Evolutionary conservation across 2,797 vertebrate species (phyloP).

Genomic region (Arremon aurantiirostris): DNA sequence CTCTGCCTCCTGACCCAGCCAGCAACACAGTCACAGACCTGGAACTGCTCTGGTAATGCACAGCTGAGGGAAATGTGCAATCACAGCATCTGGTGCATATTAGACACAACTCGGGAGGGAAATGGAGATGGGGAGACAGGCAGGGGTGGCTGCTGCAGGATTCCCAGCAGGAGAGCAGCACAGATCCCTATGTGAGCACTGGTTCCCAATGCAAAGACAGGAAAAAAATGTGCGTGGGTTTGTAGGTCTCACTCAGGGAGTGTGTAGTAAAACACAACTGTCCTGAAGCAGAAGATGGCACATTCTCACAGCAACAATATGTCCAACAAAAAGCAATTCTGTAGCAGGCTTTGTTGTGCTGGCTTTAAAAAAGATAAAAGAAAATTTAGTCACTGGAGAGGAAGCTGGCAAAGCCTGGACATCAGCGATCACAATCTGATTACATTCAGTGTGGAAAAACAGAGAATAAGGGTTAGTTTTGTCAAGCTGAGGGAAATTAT

Average conservation of each 20-base stretch:
- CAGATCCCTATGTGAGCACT: not conserved
- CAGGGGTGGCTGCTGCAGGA: not conserved
- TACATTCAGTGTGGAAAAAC: not conserved
- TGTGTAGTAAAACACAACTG: not conserved
- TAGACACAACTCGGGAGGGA: not conserved
- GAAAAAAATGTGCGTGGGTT: not conserved
- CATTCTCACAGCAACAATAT: not conserved
- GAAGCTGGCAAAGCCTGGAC: not conserved
- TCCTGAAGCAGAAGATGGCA: not conserved
- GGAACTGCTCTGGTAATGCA: not conserved
- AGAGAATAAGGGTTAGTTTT: not conserved
- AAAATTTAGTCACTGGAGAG: not conserved
- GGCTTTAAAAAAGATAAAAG: not conserved
- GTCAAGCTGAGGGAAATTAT: not conserved
- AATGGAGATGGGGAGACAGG: accelerated
- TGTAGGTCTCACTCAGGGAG: not conserved
- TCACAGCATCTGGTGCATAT: not conserved
- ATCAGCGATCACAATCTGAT: not conserved
- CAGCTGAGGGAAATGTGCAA: not conserved
- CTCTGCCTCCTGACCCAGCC: not conserved
- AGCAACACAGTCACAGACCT: not conserved
- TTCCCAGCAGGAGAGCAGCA: not conserved
- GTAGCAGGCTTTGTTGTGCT: not conserved
- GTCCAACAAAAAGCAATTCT: not conserved
- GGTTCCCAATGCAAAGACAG: not conserved